These are phyloP conservation scores for Drosophila mercatorum DNA, from an alignment of 2,888 invertebrate species.

Conservation along the genomic window DNA sequence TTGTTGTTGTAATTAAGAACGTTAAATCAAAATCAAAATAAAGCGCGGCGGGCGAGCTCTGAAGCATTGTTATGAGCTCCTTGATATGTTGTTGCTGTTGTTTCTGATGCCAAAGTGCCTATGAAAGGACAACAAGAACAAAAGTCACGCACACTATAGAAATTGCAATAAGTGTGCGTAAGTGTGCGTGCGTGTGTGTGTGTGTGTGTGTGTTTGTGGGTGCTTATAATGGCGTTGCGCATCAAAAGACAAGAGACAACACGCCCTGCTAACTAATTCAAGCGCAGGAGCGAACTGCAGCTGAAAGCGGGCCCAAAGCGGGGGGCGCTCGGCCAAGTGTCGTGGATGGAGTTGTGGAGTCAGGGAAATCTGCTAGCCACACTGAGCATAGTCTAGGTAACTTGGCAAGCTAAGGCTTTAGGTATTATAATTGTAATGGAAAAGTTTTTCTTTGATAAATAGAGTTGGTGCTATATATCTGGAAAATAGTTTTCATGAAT, in stretches of 20 bases:
- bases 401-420: too few species aligned
- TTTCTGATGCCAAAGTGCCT: constrained; percentile 59
- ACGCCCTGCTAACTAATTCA: constrained; percentile 54
- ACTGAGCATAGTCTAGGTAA: too few species aligned
- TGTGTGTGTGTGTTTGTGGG: constrained; percentile 12
- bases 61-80: constrained; percentile 37
- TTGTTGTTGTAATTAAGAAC: constrained; percentile 55
- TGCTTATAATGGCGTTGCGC: constrained; percentile 58
- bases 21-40: constrained; percentile 69
- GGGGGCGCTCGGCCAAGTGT: too few species aligned
- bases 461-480: too few species aligned
- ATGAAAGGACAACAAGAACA: constrained; percentile 55
- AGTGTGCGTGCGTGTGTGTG: constrained; percentile 1
- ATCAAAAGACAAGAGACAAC: constrained; percentile 58
- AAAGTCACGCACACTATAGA: constrained; percentile 60
- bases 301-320: background rate
- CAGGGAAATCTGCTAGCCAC: too few species aligned
- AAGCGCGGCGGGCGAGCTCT: constrained; percentile 15
- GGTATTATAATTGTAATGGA: too few species aligned
- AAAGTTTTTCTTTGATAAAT: too few species aligned
- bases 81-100: constrained; percentile 35
- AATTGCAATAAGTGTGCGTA: constrained; percentile 6
- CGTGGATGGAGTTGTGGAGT: too few species aligned
- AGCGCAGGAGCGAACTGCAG: constrained; percentile 40
- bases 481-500: too few species aligned